Base-by-base conservation (phyloP, 2,888 invertebrate species). In the Hartigia nigra region DNA sequence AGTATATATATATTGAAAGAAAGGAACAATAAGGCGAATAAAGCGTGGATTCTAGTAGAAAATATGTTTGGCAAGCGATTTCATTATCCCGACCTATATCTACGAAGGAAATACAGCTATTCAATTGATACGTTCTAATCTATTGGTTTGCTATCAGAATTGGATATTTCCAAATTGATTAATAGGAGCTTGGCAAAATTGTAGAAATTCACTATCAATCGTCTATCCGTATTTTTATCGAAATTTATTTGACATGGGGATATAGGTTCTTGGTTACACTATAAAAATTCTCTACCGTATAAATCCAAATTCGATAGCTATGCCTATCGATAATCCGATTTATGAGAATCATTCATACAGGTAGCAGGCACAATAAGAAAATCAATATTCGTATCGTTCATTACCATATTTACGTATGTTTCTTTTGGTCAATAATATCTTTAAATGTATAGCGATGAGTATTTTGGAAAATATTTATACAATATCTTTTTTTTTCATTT, bases 21-120 rank as follows among this genome's bases (percentile, higher is more conserved):
- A 31, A 32, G 72, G 72, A 14, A 31, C 9, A 31, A 72, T 32
- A 72, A 31, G 34, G 3, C 72, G 72, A 32, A 34, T 34, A 34
- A 34, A 31, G 72, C 31, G 72, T 31, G 72, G n/a, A 72, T 72
- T 72, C 34, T 34, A 34, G 72, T 12, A 72, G 31, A 72, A 72
- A 72, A 72, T 72, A 72, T 72, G 31, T 72, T 14, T 31, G 72
- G 72, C 31, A 55, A 55, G 55, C 78, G 77, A 80, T 84, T 86
- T 85, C 82, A 83, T 85, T 83, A 83, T 81, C 80, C 75, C 85
- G 86, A 84, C 83, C 83, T 83, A 83, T 79, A 83, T 83, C 72
- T 31, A 12, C 72, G 31, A 72, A 31, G 74, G 77, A 74, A 77
- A 77, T 74, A 55, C 31, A 69, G 12, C 74, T 14, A 35, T 74